Percentiles rank a stretch among this genome's conserved stretches.
Evolutionary conservation across 2,797 vertebrate species (phyloP).

Genomic region (Mormyrops boulengeri): DNA sequence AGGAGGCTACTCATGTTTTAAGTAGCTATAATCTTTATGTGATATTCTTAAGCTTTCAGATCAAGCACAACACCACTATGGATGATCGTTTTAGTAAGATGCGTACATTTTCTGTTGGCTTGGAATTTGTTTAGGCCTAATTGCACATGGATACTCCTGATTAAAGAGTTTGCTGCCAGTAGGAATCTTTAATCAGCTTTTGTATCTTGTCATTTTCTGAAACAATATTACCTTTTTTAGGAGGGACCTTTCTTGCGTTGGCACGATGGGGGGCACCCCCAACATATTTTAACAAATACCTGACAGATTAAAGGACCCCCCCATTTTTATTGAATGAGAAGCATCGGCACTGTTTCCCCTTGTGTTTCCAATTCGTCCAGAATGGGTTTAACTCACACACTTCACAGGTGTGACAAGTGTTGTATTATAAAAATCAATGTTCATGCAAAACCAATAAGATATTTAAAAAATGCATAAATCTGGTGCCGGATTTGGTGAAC

Average conservation of each 20-base stretch:
- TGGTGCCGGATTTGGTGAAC: not conserved
- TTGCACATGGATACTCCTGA: not conserved
- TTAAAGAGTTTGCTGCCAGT: not conserved
- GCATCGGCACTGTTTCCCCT: not conserved
- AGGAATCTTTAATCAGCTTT: not conserved
- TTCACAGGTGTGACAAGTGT: not conserved
- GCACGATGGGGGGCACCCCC: too few species aligned
- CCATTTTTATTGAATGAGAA: not conserved
- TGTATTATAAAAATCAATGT: not conserved
- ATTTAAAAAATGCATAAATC: not conserved
- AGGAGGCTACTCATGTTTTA: not conserved
- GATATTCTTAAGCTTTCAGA: too few species aligned
- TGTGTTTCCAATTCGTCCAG: not conserved
- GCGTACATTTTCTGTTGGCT: not conserved
- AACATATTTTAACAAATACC: not conserved
- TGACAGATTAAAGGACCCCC: not conserved
- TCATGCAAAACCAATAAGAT: not conserved
- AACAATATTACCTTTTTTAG: not conserved
- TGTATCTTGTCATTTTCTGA: not conserved
- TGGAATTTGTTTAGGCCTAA: not conserved
- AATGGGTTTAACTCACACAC: not conserved
- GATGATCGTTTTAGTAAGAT: too few species aligned
- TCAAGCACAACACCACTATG: too few species aligned
- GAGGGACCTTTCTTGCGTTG: not conserved
- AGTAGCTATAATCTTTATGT: not conserved